These are phyloP conservation scores for Stictonetta naevosa DNA, from an alignment of 2,113 vertebrate species.

Conservation along the genomic window DNA sequence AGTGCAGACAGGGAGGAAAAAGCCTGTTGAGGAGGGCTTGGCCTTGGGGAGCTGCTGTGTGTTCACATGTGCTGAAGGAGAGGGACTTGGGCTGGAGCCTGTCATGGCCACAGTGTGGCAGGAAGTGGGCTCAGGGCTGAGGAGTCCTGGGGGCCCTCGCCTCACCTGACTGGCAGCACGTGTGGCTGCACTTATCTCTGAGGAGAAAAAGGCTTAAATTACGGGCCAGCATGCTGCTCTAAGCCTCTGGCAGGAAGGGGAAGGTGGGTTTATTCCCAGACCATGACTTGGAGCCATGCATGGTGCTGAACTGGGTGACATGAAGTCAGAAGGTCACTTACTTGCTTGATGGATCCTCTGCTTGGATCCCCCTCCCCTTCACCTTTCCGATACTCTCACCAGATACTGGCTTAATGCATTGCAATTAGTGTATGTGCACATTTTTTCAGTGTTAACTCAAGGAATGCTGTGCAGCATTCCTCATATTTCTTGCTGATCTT, in stretches of 20 bases:
- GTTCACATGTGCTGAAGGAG: background rate
- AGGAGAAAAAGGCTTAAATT: background rate
- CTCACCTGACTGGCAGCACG: background rate
- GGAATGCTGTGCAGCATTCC: rapidly evolving
- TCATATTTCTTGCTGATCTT: background rate
- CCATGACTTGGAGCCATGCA: background rate
- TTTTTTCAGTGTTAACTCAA: background rate
- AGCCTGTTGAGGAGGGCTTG: rapidly evolving
- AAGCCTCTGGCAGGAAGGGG: background rate
- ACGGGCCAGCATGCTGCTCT: rapidly evolving
- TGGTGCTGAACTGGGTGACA: background rate
- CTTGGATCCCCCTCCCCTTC: background rate
- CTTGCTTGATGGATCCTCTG: background rate
- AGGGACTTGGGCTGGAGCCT: too few relatives aligned
- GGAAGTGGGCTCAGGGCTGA: background rate
- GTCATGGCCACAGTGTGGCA: background rate
- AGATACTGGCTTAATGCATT: background rate
- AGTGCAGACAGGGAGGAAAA: background rate
- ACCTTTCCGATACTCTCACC: background rate
- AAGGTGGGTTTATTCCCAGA: background rate
- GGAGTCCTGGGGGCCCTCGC: background rate
- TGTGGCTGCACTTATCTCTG: background rate
- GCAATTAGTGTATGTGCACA: background rate
- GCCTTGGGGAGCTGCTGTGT: background rate
- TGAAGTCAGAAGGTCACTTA: background rate